Conservation (phyloP, 64 coral and sea anemone species). For the Montipora cactus region DNA sequence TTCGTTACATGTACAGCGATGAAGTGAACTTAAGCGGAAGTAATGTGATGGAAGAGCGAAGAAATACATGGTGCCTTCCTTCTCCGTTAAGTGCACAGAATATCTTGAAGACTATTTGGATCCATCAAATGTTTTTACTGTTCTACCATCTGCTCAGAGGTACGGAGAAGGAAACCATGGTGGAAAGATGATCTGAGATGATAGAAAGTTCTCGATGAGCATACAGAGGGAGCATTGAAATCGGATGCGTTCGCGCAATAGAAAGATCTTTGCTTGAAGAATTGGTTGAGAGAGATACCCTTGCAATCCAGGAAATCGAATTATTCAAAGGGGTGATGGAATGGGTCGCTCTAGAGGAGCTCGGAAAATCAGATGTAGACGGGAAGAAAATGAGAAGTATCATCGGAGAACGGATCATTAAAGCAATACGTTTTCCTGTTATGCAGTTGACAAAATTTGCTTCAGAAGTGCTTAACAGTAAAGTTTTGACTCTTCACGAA, state of each 20-base stretch:
- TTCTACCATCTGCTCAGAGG: slow-evolving; percentile 47
- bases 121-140: slow-evolving; percentile 50
- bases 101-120: slow-evolving; percentile 30
- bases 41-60: slow-evolving; percentile 74
- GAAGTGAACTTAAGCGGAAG: slow-evolving; percentile 42
- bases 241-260: slow-evolving; percentile 31
- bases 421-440: slow-evolving; percentile 57
- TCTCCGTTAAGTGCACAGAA: slow-evolving; percentile 44
- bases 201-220: slow-evolving; percentile 69
- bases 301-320: slow-evolving; percentile 58
- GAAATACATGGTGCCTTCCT: slow-evolving; percentile 58
- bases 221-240: slow-evolving; percentile 8
- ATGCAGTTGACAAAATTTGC: slow-evolving; percentile 66
- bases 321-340: slow-evolving; percentile 57
- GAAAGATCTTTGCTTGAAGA: slow-evolving; percentile 61
- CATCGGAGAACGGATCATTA: slow-evolving; percentile 45
- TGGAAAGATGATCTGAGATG: background rate
- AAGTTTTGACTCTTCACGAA: slow-evolving; percentile 63
- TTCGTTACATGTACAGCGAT: slow-evolving; percentile 70
- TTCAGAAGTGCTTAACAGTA: slow-evolving; percentile 30
- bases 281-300: slow-evolving; percentile 58
- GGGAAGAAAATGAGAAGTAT: slow-evolving; percentile 36
- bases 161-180: slow-evolving; percentile 40
- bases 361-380: background rate
- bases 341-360: slow-evolving; percentile 34